Conservation (phyloP, 2,113 vertebrate species). For the Mirounga angustirostris region DNA sequence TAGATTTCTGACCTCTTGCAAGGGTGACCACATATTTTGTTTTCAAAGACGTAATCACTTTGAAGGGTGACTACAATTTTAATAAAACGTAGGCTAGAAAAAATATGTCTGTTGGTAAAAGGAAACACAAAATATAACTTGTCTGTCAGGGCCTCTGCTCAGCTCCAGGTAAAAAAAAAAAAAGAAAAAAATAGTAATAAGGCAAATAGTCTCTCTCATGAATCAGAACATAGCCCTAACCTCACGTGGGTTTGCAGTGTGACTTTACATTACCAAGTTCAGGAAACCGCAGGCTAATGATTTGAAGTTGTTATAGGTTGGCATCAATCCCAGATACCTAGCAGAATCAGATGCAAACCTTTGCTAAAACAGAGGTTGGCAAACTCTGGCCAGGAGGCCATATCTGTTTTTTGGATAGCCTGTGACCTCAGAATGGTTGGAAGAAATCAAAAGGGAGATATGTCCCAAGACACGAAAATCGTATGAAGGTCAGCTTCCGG, state of each 20-base stretch:
- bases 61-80: neutral
- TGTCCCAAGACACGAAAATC: neutral
- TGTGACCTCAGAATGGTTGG: neutral
- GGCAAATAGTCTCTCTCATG: neutral
- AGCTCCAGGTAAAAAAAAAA: neutral
- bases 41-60: neutral
- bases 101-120: neutral
- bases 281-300: neutral
- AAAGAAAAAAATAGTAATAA: neutral
- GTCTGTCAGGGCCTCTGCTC: neutral
- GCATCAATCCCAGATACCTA: neutral
- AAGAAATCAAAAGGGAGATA: neutral
- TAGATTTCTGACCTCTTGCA: neutral
- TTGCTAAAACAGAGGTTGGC: neutral
- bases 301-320: neutral
- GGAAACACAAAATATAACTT: neutral
- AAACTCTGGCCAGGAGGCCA: neutral
- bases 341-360: neutral
- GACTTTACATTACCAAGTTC: neutral
- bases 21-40: neutral
- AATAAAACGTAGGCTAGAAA: neutral
- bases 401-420: neutral
- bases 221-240: neutral
- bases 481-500: neutral
- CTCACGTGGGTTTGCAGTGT: neutral